phyloP scores from a whole-genome alignment of 2,888 invertebrate species.

The Tromatobia lineatoria region DNA sequence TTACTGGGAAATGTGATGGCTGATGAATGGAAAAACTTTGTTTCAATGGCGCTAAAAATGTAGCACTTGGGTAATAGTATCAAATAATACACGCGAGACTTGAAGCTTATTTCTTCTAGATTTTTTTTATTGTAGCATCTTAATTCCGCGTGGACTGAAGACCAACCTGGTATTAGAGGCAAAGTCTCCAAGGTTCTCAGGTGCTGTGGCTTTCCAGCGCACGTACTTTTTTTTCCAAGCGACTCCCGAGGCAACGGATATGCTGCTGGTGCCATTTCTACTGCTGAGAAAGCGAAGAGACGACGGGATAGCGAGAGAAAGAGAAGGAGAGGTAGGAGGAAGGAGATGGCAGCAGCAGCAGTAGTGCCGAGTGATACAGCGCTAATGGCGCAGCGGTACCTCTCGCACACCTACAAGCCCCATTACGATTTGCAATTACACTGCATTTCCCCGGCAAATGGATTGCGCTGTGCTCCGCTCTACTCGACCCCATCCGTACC shows the following conservation, averaged over 20 bases:
- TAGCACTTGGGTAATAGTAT: background rate
- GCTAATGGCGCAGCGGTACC: conserved; percentile 78
- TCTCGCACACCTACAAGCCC: conserved; percentile 74
- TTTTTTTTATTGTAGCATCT: conserved; percentile 46
- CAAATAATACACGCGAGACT: background rate
- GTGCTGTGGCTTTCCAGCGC: conserved; percentile 39
- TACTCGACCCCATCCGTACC: conserved; percentile 52
- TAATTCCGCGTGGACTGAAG: conserved; percentile 22
- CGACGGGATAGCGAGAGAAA: conserved; percentile 60
- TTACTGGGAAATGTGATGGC: conserved; percentile 14
- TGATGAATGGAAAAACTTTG: conserved; percentile 6
- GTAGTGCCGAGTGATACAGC: conserved; percentile 74
- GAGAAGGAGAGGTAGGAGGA: conserved; percentile 35
- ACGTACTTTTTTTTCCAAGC: conserved; percentile 56
- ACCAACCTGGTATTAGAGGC: background rate
- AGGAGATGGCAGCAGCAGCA: conserved; percentile 52
- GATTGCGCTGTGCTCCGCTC: conserved; percentile 71
- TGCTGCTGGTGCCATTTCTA: conserved; percentile 31
- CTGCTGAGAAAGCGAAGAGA: conserved; percentile 55
- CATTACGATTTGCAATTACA: conserved; percentile 84
- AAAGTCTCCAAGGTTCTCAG: conserved; percentile 42
- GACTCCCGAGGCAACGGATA: conserved; percentile 32
- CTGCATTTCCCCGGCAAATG: conserved; percentile 82
- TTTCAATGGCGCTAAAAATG: conserved; percentile 6
- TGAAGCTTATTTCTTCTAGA: conserved; percentile 43